Base-by-base conservation (phyloP, 2,113 vertebrate species). In the Argyrosomus japonicus region DNA sequence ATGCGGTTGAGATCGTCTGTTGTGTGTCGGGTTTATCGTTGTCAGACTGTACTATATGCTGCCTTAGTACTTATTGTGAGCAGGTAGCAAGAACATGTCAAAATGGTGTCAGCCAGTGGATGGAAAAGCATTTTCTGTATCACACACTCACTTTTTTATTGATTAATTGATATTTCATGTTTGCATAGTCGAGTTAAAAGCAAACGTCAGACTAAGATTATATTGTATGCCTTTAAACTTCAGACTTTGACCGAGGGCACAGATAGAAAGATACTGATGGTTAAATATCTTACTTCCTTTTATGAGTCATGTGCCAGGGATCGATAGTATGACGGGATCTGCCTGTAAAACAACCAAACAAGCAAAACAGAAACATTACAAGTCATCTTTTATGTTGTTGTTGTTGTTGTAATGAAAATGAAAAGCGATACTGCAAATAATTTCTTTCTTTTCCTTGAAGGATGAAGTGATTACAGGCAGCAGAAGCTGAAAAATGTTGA, bases 201-300 rank as follows among this genome's bases (percentile, higher is more conserved):
- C 40, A 79, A 68, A 69, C 25, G 27, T 75, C 29, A 36, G n/a
- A 58, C n/a, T 29, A 27, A 21, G 64, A 63, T n/a, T n/a, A 56
- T 17, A 75, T 48, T 11, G 45, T 40, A 65, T 11, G 3, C 3
- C 19, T 48, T n/a, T 73, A 27, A 63, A 78, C 48, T 18, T 27
- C 36, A 79, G 67, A 84, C 76, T 75, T 72, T 75, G 29, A 64
- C 75, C 68, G n/a, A 48, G 29, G 17, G 54, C 50, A 21, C 19
- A 36, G 47, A 73, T 47, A 70, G 3, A 4, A 14, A 29, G 13
- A 63, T 56, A 15, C 40, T 36, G 61, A 58, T 72, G 36, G 36
- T 40, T 40, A 40, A 40, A 9, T 21, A 73, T 29, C 27, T 56
- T 13, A 17, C 48, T 36, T 65, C 18, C 15, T 60, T 68, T 50